Evolutionary conservation across 2,888 invertebrate species (phyloP).

Genomic region (Cephonodes hylas): DNA sequence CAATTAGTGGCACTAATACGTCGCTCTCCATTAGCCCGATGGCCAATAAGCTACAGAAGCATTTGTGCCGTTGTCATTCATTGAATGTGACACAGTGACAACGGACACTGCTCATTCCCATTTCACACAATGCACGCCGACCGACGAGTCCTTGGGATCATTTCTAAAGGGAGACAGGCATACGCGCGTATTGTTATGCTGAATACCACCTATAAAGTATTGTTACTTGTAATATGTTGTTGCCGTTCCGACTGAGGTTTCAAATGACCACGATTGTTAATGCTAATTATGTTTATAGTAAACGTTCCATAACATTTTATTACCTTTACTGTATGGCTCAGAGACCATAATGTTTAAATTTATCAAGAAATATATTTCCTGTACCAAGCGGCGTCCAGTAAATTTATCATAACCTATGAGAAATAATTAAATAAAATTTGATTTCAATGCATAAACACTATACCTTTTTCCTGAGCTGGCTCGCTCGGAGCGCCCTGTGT

Average conservation of each 20-base stretch:
- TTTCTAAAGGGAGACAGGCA: background rate
- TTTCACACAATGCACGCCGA: background rate
- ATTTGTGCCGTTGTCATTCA: constrained; percentile 1
- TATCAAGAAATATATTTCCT: background rate
- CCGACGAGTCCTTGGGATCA: background rate
- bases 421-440: background rate
- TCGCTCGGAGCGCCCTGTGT: constrained; percentile 71
- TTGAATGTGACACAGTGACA: background rate
- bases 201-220: background rate
- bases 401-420: background rate
- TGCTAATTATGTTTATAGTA: background rate
- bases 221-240: background rate
- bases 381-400: background rate
- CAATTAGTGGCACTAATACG: background rate
- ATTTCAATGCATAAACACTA: constrained; percentile 5
- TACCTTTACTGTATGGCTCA: background rate
- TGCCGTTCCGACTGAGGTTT: background rate
- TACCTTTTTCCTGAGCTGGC: constrained; percentile 78
- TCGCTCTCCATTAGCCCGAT: background rate
- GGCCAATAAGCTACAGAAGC: background rate
- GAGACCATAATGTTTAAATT: background rate
- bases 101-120: background rate
- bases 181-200: background rate
- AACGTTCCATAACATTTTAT: background rate
- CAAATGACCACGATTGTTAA: background rate